phyloP scores from a whole-genome alignment of 2,888 invertebrate genomes.

The Pollenia angustigena region DNA sequence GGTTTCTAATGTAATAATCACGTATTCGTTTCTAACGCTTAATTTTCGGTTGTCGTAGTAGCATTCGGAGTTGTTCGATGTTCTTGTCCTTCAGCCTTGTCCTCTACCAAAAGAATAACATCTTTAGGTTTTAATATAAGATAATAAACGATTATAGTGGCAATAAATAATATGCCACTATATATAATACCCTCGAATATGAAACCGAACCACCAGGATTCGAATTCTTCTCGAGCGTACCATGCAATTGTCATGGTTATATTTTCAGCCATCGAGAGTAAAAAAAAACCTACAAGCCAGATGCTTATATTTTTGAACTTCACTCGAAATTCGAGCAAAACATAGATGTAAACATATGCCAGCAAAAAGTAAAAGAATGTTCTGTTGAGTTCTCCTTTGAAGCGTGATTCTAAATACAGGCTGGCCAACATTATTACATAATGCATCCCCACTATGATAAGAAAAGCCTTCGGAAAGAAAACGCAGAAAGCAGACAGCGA shows the following conservation, averaged over 20 bases:
- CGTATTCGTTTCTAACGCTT: conserved; percentile 3
- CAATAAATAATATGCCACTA: conserved; percentile 86
- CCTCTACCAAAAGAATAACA: conserved; percentile 84
- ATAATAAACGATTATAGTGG: conserved; percentile 88
- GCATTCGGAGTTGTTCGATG: background rate
- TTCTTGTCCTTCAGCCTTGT: conserved; percentile 64
- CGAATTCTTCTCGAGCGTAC: conserved; percentile 86
- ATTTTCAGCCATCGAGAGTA: conserved; percentile 88
- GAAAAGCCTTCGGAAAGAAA: conserved; percentile 87
- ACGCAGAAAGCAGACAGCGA: conserved; percentile 89
- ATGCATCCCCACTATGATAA: conserved; percentile 87
- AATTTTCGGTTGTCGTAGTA: conserved; percentile 22
- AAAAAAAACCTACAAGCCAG: conserved; percentile 89
- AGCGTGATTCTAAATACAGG: conserved; percentile 87
- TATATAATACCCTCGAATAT: conserved; percentile 87
- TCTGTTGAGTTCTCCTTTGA: conserved; percentile 85
- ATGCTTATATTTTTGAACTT: conserved; percentile 89
- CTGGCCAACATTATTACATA: conserved; percentile 88
- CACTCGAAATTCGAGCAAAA: conserved; percentile 91
- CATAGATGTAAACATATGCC: conserved; percentile 90
- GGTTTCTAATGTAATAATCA: conserved; percentile 13
- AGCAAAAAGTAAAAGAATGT: conserved; percentile 88
- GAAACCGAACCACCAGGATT: conserved; percentile 89
- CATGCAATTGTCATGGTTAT: conserved; percentile 89
- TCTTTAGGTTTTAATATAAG: conserved; percentile 87